phyloP scores from a whole-genome alignment of 2,113 vertebrate species.

The Dasyprocta punctata region DNA sequence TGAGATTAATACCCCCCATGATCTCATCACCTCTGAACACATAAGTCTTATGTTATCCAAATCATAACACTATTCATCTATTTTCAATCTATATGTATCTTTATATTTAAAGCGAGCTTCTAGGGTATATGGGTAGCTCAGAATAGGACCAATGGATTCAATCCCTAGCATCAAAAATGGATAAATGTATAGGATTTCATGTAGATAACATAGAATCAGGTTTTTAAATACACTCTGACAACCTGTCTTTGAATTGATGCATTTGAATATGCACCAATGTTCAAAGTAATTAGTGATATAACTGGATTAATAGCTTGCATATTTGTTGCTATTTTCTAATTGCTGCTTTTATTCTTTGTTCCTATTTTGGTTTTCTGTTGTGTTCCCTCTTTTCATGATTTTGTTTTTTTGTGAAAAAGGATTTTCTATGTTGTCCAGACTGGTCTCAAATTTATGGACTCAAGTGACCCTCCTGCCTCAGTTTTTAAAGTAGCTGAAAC shows the following conservation, averaged over 20 bases:
- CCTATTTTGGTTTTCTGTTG: background rate
- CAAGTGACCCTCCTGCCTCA: background rate
- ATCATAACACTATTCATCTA: background rate
- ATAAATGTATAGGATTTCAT: background rate
- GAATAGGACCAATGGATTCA: background rate
- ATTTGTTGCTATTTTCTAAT: background rate
- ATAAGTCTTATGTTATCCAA: background rate
- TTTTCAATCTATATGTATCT: background rate
- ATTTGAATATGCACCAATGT: background rate
- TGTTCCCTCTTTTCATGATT: background rate
- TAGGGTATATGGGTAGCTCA: background rate
- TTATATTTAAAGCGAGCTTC: background rate
- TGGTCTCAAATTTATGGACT: background rate
- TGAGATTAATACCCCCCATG: background rate
- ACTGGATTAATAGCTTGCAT: background rate
- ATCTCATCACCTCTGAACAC: background rate
- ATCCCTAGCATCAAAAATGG: background rate
- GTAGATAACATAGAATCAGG: background rate
- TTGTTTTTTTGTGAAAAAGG: background rate
- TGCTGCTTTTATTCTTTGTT: background rate
- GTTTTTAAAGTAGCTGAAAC: background rate
- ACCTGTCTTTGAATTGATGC: background rate
- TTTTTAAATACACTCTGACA: background rate
- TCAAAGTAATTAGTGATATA: background rate
- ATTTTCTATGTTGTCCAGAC: background rate